phyloP scores from a whole-genome alignment of 1,140 invertebrate species.

The Leptopilina clavipes region DNA sequence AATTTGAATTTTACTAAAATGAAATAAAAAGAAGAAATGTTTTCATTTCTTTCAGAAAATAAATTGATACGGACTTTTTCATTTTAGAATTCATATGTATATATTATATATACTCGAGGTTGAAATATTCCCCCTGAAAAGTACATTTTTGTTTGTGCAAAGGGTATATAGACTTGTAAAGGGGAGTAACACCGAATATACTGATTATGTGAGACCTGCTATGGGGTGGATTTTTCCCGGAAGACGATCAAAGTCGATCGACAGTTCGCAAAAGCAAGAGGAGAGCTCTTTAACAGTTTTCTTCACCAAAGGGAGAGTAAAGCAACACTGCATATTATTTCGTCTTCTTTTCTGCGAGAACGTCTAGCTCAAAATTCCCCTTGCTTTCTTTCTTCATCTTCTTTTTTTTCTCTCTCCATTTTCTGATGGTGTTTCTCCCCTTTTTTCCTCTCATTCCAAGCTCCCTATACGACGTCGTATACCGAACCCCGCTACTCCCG shows the following conservation, averaged over 20 bases:
- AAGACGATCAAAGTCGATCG: conserved; percentile 33
- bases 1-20: neutral
- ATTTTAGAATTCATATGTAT: conserved; percentile 22
- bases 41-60: neutral
- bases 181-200: conserved; percentile 17
- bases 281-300: conserved; percentile 28
- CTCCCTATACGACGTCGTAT: conserved; percentile 36
- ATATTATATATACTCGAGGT: too few species aligned
- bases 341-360: neutral
- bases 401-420: conserved; percentile 45
- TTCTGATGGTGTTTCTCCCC: conserved; percentile 40
- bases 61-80: neutral
- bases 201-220: conserved; percentile 6
- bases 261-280: conserved; percentile 7
- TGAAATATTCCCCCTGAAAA: conserved; percentile 26
- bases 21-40: neutral
- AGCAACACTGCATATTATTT: conserved; percentile 10
- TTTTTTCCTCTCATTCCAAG: conserved; percentile 20
- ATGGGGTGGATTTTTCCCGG: conserved; percentile 9
- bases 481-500: conserved; percentile 43
- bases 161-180: conserved; percentile 32
- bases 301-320: neutral
- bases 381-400: conserved; percentile 48
- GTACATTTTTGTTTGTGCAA: conserved; percentile 29
- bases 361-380: conserved; percentile 23